Base-by-base conservation (phyloP, 2,888 invertebrate species). In the Podabrus alpinus region DNA sequence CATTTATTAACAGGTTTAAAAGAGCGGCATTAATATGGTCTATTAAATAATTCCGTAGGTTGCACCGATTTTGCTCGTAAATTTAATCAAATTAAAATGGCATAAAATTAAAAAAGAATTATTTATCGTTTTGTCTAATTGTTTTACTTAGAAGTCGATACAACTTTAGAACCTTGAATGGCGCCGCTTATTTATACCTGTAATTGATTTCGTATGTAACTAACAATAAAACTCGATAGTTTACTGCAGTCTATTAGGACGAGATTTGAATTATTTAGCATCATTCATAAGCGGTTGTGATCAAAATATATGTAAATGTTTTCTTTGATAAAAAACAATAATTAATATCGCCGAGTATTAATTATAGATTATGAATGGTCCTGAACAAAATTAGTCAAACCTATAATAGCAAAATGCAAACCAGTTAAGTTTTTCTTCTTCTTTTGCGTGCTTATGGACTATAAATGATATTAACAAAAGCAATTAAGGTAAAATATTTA, bases 151-250 rank as follows among this genome's bases (percentile, higher is more conserved):
- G 78, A 78, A 77, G 73, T 78, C 79, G 80, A 81, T 82, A 80
- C 79, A 82, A 80, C 81, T 79, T 74, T 80, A 73, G 78, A 81
- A 74, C 83, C 84, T 84, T 84, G 84, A 82, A 80, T 79, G 83
- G 83, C 84, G 84, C 84, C 83, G 82, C 82, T 79, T 79, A 82
- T 79, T 79, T 78, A 79, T 80, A 80, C 80, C 80, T 73, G 77
- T 83, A 83, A 83, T 82, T 82, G 82, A 82, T 83, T 82, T 81
- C 78, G 76, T 78, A 76, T 75, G 77, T 74, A 66, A 78, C 76
- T 73, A 66, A 79, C 76, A 80, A 79, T 76, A 77, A 80, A 79
- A 75, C 73, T 77, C 79, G 24, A 80, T 80, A 79, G 78, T 75
- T 80, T 76, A 75, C 72, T 16, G 62, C 21, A 17, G 62, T 64